phyloP scores from a whole-genome alignment of 2,113 vertebrate species.

The Gambusia holbrooki region DNA sequence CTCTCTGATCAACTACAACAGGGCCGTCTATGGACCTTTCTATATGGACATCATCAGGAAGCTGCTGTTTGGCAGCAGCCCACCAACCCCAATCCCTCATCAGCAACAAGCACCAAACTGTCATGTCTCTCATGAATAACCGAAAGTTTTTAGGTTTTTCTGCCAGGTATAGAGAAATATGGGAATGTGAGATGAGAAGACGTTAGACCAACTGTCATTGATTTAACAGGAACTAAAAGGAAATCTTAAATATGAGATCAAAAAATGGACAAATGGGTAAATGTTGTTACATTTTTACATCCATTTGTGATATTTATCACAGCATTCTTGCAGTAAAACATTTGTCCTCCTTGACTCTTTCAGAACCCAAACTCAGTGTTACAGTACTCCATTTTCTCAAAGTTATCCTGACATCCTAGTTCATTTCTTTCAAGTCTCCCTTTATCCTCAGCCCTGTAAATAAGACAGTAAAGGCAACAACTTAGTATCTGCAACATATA shows the following conservation, averaged over 20 bases:
- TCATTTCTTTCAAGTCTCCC: background rate
- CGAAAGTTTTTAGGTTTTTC: background rate
- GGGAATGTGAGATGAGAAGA: background rate
- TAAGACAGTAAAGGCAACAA: background rate
- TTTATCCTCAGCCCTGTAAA: constrained; percentile 9
- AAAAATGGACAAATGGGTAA: background rate
- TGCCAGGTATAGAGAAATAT: constrained; percentile 1
- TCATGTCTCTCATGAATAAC: constrained; percentile 51
- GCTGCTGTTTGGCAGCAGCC: constrained; percentile 82
- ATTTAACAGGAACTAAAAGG: background rate
- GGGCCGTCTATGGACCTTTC: constrained; percentile 90
- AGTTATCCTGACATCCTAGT: background rate
- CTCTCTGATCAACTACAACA: constrained; percentile 90
- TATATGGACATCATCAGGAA: constrained; percentile 90
- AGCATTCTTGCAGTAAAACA: background rate
- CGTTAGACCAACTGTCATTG: background rate
- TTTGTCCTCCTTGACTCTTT: background rate
- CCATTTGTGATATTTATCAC: background rate
- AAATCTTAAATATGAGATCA: background rate
- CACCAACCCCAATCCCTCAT: constrained; percentile 40
- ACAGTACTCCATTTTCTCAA: background rate
- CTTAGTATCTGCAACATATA: constrained; percentile 4
- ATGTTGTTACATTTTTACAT: no score
- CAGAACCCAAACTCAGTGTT: background rate
- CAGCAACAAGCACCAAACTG: constrained; percentile 51